Evolutionary conservation across 35 echinoderm and acorn worm genomes (phyloP), one percentile per base, ranked within the genome.

Genomic region (Acanthaster planci): DNA sequence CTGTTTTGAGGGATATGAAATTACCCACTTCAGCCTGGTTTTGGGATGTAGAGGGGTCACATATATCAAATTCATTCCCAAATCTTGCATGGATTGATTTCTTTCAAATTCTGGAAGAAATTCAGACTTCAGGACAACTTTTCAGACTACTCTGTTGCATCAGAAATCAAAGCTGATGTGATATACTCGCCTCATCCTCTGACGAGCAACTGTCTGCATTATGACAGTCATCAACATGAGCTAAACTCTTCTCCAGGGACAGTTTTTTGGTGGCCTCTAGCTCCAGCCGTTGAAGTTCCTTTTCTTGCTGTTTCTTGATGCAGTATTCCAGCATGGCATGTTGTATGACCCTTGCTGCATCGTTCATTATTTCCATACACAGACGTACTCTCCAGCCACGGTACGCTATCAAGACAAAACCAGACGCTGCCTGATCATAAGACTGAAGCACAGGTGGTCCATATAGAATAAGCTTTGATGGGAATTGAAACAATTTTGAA

Each of bases 331-430:
- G 40, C 86, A 97, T 85, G 52, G 94, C 90, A 60, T 92, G 90
- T 30, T 97, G 94, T 47, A 97, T 97, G 40, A 97, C 83, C 4
- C 86, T 82, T 1, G 94, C 94, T 15, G 94, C 94, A 38, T 92
- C 77, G 67, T 92, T 50, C 86, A 89, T 89, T 52, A 55, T 86
- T 78, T 75, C 39, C 3, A 92, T 75, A 38, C 79, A 60, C 18
- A 42, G 26, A 2, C 94, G 76, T 1, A 85, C 86, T 29, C 40
- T 86, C 86, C 90, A 92, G 38, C 94, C 94, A 40, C 94, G 78
- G 31, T 84, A 90, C 10, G 44, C 88, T 91, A 40, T 0, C 21
- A 79, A 81, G 7, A 0, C 16, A 81, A 42, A 6, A 60, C 0
- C 1, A n/a, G 14, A 55, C 17, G 53, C 12, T n/a, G n/a, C n/a